Evolutionary conservation across 2,113 vertebrate genomes (phyloP).

Genomic region (Typhlomys cinereus): DNA sequence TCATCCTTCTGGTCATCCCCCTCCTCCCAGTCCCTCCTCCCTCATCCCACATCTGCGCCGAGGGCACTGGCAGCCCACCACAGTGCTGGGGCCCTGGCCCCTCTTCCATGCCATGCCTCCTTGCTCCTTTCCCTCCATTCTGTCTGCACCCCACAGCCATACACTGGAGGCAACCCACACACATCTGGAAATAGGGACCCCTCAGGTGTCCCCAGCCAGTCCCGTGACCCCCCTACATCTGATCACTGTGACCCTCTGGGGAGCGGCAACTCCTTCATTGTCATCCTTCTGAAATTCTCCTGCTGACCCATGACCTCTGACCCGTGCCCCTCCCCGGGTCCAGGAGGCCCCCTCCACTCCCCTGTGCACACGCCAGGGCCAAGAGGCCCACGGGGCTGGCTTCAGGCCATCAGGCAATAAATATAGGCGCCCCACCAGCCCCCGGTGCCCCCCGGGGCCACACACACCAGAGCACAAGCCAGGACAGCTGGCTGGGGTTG

Average conservation of each 20-base stretch:
- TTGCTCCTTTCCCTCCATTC: background rate
- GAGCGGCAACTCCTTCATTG: background rate
- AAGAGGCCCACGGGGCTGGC: background rate
- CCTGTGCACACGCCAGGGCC: background rate
- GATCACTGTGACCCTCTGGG: slow-evolving; percentile 72
- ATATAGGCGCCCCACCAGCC: background rate
- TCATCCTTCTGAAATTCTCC: background rate
- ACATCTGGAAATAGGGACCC: background rate
- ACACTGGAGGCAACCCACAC: background rate
- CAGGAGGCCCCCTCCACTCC: background rate
- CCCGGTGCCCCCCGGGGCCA: background rate
- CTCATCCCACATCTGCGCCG: too few species aligned
- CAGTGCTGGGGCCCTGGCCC: background rate
- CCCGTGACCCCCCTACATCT: background rate
- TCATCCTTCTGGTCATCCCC: too few species aligned
- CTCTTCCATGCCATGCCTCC: background rate
- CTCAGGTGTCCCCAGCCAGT: background rate
- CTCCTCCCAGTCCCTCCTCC: background rate
- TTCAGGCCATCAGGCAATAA: slow-evolving; percentile 75
- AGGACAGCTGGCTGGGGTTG: background rate
- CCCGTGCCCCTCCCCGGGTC: background rate
- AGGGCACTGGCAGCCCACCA: background rate
- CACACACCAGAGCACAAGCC: slow-evolving; percentile 27
- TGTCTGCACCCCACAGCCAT: background rate
- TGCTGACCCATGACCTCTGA: background rate